Conservation (phyloP, 2,113 vertebrate species). For the Cottus gobio region DNA sequence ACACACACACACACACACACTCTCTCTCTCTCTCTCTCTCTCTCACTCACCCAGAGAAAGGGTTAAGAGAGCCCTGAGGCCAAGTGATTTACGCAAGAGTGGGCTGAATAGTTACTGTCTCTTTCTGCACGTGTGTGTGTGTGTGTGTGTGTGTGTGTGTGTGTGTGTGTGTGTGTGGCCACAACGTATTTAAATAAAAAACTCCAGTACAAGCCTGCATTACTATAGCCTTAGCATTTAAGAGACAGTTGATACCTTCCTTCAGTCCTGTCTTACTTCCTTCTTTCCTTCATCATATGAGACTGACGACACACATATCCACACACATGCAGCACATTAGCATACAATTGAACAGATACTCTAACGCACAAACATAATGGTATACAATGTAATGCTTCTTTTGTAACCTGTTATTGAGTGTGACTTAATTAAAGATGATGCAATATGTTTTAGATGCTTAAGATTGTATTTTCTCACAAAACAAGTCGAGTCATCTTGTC, state of each 20-base stretch:
- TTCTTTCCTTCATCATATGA: not conserved
- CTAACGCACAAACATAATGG: not conserved
- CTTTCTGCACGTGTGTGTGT: conserved; percentile 53
- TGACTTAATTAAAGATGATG: not conserved
- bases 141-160: conserved; percentile 23
- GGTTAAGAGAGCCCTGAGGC: conserved; percentile 83
- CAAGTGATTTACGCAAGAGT: conserved; percentile 81
- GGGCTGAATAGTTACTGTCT: conserved; percentile 72
- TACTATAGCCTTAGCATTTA: not conserved
- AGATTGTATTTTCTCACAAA: not conserved
- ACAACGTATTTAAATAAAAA: conserved; percentile 29
- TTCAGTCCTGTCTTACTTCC: not conserved
- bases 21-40: conserved; percentile 26
- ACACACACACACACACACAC: conserved; percentile 33
- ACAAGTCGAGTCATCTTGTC: not conserved
- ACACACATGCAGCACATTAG: not conserved
- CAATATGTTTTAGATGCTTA: not conserved
- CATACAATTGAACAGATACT: not conserved
- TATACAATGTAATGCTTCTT: not conserved
- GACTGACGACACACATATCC: not conserved
- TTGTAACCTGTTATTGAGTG: not conserved
- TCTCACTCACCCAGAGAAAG: conserved; percentile 61
- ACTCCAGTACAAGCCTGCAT: conserved; percentile 4
- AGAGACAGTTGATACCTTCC: conserved; percentile 10
- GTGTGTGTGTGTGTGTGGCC: conserved; percentile 31